These are phyloP conservation scores for Sciurus niger DNA, from an alignment of 2,113 vertebrate genomes.

Conservation along the genomic window DNA sequence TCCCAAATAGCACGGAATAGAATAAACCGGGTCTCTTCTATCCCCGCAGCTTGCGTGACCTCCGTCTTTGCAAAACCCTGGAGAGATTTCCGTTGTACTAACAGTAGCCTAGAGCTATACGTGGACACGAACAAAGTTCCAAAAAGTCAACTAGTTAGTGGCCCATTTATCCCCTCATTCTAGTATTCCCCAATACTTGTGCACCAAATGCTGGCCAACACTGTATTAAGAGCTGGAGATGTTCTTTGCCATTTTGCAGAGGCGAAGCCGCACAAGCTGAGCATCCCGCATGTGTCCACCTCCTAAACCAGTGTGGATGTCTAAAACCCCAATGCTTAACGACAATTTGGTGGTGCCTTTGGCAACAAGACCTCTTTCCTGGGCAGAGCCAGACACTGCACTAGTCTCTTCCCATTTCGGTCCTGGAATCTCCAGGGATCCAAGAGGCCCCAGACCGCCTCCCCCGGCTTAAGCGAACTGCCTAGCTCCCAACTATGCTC, in stretches of 20 bases:
- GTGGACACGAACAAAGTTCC: fast-evolving
- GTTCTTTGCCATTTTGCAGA: background rate
- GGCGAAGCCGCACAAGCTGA: background rate
- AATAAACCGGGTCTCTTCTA: background rate
- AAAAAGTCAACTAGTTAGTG: background rate
- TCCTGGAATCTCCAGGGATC: background rate
- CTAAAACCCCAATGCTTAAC: background rate
- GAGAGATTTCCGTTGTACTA: background rate
- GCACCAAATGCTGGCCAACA: fast-evolving
- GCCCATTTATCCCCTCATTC: too few relatives aligned
- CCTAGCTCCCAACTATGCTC: background rate
- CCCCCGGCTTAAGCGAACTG: conserved; percentile 78
- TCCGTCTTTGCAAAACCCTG: background rate
- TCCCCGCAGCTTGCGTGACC: background rate
- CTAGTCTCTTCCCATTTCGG: background rate
- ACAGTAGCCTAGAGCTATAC: fast-evolving
- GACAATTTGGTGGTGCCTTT: background rate
- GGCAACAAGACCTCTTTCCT: background rate
- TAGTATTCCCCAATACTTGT: fast-evolving
- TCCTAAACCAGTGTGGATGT: background rate
- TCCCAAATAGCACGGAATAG: background rate
- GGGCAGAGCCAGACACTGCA: background rate
- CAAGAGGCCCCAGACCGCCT: background rate
- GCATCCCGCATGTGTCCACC: background rate
- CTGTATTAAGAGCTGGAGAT: fast-evolving